Evolutionary conservation across 2,113 vertebrate species (phyloP).

Genomic region (Carettochelys insculpta): DNA sequence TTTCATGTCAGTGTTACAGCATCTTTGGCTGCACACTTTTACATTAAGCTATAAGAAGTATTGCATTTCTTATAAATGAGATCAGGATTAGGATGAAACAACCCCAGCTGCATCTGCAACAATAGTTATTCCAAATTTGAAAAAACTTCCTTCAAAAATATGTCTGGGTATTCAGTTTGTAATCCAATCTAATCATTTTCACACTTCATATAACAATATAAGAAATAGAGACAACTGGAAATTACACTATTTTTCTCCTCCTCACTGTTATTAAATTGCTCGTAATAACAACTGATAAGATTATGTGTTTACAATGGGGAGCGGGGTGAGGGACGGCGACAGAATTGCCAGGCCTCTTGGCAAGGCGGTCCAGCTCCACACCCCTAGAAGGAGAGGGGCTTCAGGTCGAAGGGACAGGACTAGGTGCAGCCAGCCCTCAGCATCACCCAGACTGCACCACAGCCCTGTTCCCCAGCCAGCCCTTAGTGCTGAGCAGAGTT

Average conservation of each 20-base stretch:
- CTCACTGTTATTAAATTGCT: conserved; percentile 33
- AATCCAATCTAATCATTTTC: conserved; percentile 21
- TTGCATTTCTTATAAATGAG: conserved; percentile 20
- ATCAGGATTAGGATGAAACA: neutral
- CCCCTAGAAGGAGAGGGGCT: no score
- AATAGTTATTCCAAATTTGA: neutral
- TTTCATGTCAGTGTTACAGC: neutral
- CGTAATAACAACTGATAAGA: conserved; percentile 27
- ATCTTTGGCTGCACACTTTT: neutral
- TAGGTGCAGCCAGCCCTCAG: no score
- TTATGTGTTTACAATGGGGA: neutral
- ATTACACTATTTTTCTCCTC: conserved; percentile 10
- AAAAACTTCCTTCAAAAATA: neutral
- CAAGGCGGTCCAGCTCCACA: no score
- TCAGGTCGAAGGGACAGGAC: no score
- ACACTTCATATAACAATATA: conserved; percentile 27
- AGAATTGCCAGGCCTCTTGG: no score
- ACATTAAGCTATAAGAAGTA: neutral
- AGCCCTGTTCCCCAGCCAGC: no score
- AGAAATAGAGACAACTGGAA: conserved; percentile 41
- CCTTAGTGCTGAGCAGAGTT: no score
- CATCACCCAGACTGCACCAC: no score
- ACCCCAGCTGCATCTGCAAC: neutral
- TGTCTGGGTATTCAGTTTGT: conserved; percentile 43
- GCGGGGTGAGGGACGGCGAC: no score